These are phyloP conservation scores for Pseudorhombus dupliciocellatus DNA, from an alignment of 2,113 vertebrate species.

Conservation along the genomic window DNA sequence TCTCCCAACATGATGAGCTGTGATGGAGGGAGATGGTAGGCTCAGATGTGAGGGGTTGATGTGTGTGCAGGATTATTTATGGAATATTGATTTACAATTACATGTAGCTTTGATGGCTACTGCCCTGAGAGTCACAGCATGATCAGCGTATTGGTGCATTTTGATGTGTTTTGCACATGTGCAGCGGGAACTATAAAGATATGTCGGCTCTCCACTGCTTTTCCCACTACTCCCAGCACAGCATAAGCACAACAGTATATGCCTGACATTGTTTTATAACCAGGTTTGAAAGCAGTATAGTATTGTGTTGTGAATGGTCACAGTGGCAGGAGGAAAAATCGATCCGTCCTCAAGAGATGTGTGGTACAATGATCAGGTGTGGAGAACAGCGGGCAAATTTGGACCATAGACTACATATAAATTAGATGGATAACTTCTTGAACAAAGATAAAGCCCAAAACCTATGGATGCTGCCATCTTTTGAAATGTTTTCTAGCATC, in stretches of 20 bases:
- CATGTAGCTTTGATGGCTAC: slow-evolving; percentile 8
- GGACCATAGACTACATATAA: not conserved
- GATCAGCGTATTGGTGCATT: slow-evolving; percentile 3
- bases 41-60: not conserved
- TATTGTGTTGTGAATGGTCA: not conserved
- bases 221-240: slow-evolving; percentile 21
- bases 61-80: slow-evolving; percentile 9
- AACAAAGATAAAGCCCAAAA: too few relatives aligned
- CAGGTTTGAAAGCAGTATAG: not conserved
- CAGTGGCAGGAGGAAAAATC: not conserved
- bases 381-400: not conserved
- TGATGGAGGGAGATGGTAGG: not conserved
- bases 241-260: not conserved
- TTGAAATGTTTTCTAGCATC: too few relatives aligned
- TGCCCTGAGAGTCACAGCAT: slow-evolving; percentile 13
- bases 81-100: not conserved
- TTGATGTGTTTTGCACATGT: slow-evolving; percentile 13
- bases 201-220: slow-evolving; percentile 18
- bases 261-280: not conserved
- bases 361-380: not conserved
- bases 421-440: too few relatives aligned
- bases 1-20: slow-evolving; percentile 31
- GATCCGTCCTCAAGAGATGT: not conserved
- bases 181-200: slow-evolving; percentile 11
- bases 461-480: too few relatives aligned